Evolutionary conservation across 37 sponge, comb jelly and placozoan species (phyloP).

Genomic region (Axinella damicornis): DNA sequence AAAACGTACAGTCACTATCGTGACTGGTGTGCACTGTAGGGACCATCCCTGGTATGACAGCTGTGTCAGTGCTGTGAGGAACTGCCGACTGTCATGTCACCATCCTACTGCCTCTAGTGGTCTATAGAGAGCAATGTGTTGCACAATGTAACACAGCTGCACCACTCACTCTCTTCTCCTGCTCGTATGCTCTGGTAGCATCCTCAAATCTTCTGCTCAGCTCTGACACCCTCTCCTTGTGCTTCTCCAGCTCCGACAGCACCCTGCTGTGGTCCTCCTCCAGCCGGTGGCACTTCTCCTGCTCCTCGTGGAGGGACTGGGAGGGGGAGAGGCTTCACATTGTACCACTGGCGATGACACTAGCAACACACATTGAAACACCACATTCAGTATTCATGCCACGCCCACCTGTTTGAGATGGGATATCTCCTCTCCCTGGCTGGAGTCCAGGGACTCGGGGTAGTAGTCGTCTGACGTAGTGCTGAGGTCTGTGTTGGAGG

Average conservation of each 20-base stretch:
- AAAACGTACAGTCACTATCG: too few species aligned
- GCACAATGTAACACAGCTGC: too few species aligned
- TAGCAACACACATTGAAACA: too few species aligned
- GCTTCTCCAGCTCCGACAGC: constrained; percentile 17
- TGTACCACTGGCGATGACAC: neutral
- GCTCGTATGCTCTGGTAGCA: constrained; percentile 80
- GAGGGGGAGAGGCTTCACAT: neutral
- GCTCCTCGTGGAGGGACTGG: constrained; percentile 2
- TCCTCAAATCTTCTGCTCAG: constrained; percentile 64
- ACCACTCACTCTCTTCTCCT: constrained; percentile 74
- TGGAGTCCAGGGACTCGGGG: too few species aligned
- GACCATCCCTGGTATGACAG: too few species aligned
- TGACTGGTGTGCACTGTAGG: too few species aligned
- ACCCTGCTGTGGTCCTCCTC: constrained; percentile 5
- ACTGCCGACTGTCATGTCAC: too few species aligned
- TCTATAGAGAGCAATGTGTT: too few species aligned
- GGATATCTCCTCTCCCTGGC: neutral
- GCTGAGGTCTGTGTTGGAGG: neutral
- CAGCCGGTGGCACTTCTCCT: neutral
- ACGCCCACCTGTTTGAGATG: neutral
- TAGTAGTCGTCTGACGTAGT: constrained; percentile 1
- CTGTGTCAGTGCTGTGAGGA: too few species aligned
- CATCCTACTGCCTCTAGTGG: too few species aligned
- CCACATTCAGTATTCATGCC: too few species aligned
- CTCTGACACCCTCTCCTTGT: constrained; percentile 41